Percentiles rank a stretch among this genome's conserved stretches.
These are phyloP conservation scores for Gnathonemus longibarbis DNA, from an alignment of 2,113 vertebrate species.

Conservation along the genomic window DNA sequence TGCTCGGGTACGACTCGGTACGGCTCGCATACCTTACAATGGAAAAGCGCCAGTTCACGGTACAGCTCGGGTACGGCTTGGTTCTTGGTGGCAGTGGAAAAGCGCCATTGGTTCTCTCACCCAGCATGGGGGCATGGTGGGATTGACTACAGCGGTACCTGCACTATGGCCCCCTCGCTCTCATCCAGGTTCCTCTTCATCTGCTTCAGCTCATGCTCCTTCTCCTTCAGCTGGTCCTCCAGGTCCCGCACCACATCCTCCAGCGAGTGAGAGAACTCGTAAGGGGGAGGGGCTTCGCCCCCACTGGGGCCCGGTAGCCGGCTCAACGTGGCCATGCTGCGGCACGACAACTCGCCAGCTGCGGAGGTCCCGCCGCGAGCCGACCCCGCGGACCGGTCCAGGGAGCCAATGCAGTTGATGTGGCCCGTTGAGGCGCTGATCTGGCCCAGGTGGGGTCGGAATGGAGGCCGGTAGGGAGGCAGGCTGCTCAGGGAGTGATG, in stretches of 20 bases:
- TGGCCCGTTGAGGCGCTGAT: slow-evolving; percentile 93
- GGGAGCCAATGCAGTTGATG: slow-evolving; percentile 86
- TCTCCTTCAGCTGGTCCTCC: slow-evolving; percentile 78
- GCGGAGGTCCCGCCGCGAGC: slow-evolving; percentile 57
- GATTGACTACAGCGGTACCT: slow-evolving; percentile 60
- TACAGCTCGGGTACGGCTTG: neutral
- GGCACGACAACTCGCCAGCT: slow-evolving; percentile 60
- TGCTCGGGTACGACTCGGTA: too few species aligned
- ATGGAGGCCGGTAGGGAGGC: slow-evolving; percentile 72
- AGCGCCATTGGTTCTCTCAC: neutral
- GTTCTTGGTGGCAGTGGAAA: neutral
- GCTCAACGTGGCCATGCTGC: slow-evolving; percentile 75
- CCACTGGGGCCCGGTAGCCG: slow-evolving; percentile 65
- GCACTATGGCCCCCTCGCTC: slow-evolving; percentile 79
- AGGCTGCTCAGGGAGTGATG: slow-evolving; percentile 88
- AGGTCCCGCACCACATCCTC: slow-evolving; percentile 80
- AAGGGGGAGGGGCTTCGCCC: slow-evolving; percentile 74
- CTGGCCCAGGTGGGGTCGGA: slow-evolving; percentile 71
- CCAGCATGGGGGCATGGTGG: neutral
- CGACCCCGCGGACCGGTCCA: slow-evolving; percentile 68
- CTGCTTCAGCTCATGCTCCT: slow-evolving; percentile 80
- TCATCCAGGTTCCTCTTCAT: slow-evolving; percentile 83
- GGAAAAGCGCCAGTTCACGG: neutral
- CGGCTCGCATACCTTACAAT: neutral
- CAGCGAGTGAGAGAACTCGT: slow-evolving; percentile 78